Evolutionary conservation across 1,140 invertebrate species (phyloP).

Genomic region (Potamilus streckersoni): DNA sequence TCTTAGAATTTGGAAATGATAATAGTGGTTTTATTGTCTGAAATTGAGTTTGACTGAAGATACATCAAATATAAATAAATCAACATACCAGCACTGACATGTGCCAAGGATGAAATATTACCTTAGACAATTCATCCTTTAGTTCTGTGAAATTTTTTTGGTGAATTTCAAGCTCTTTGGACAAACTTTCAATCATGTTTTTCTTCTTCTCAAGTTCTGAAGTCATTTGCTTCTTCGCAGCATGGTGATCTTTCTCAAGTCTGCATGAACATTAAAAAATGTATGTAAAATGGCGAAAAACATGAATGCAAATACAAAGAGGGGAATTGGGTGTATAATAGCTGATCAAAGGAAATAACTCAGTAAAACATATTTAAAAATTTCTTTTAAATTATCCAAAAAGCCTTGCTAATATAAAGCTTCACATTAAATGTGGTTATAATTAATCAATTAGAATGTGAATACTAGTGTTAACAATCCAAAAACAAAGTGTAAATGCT

Average conservation of each 20-base stretch:
- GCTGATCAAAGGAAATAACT: not conserved
- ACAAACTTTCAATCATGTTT: conserved; percentile 55
- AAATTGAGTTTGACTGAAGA: too few species aligned
- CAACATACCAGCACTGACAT: too few species aligned
- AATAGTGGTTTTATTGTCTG: too few species aligned
- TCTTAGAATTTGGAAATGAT: too few species aligned
- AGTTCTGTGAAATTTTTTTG: conserved; percentile 65
- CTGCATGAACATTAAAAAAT: conserved; percentile 29
- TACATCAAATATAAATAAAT: too few species aligned
- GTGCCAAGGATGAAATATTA: conserved; percentile 9
- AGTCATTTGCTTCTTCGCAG: conserved; percentile 51
- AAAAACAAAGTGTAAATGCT: too few species aligned
- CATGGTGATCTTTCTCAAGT: conserved; percentile 56
- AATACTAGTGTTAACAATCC: too few species aligned
- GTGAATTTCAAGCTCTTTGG: conserved; percentile 62
- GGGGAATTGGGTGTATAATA: not conserved
- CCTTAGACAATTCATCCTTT: conserved; percentile 64
- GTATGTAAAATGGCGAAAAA: not conserved
- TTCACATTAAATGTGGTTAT: too few species aligned
- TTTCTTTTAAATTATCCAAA: not conserved
- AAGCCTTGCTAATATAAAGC: too few species aligned
- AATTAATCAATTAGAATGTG: too few species aligned
- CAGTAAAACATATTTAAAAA: not conserved
- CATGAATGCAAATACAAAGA: not conserved
- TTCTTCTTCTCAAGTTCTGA: conserved; percentile 63